Base-by-base conservation (phyloP, 2,113 vertebrate genomes). In the Cyanistes caeruleus region DNA sequence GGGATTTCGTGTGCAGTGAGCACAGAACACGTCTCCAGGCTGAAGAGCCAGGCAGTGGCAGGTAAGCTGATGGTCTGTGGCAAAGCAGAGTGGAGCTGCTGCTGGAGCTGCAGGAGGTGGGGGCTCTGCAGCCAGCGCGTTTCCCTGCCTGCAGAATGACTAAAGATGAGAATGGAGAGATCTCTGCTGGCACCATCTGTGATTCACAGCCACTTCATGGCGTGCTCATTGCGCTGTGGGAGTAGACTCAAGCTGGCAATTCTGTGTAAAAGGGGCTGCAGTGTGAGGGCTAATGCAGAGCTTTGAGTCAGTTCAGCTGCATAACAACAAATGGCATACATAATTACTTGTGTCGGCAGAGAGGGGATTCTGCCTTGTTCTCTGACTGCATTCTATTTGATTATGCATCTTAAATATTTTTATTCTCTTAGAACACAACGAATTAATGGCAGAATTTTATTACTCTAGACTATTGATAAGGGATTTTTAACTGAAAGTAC, bases 101-200 rank as follows among this genome's bases (percentile, higher is more conserved):
- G 87, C 22, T 78, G 83, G 4, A 35, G 83, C 80, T 84, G 65
- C n/a, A 3, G 81, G 81, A 49, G 90, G 17, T 77, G 74, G 55
- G 31, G 58, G 10, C 44, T 83, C 51, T 53, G 64, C 49, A 64
- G 78, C 94, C 70, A 53, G 6, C 59, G 91, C 88, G 20, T 75
- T 91, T 93, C 62, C 53, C 63, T 95, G 95, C 84, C 88, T 95
- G 93, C 92, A 75, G 92, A 91, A 89, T 96, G 95, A 91, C 92
- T 96, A 80, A 93, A 92, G 92, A 89, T 68, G 90, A 92, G 89
- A 91, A 80, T 83, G 84, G 84, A 33, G 75, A 58, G 83, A 92
- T 78, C 92, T 95, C 84, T 95, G 79, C 94, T 95, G 95, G 93
- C 72, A 86, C 94, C 93, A 92, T 96, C 94, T 97, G 95, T 93